Conservation (phyloP, 2,797 vertebrate species). For the Sebastolobus alascanus region DNA sequence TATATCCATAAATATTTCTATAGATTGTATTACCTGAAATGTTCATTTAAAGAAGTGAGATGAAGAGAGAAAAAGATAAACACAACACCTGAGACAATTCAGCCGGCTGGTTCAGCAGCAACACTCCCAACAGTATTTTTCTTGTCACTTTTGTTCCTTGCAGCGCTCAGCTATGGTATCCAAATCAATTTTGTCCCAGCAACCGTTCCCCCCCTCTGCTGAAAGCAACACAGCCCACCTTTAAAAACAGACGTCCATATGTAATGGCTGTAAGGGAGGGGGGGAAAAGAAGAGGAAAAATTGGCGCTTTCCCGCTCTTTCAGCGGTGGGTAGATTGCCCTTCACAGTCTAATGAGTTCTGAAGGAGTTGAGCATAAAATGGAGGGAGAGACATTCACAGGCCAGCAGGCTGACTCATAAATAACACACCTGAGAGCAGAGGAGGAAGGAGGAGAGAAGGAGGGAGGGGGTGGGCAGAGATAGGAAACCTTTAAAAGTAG, state of each 20-base stretch:
- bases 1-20: background rate
- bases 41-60: background rate
- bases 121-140: conserved; percentile 15
- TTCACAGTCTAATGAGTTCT: conserved; percentile 83
- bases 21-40: background rate
- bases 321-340: conserved; percentile 71
- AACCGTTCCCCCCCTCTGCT: conserved; percentile 6
- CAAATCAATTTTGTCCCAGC: conserved; percentile 26
- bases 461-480: conserved; percentile 19
- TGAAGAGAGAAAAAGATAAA: background rate
- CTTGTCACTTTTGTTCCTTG: conserved; percentile 3
- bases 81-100: background rate
- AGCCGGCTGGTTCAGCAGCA: background rate
- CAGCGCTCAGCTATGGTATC: conserved; percentile 12
- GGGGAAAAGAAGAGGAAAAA: conserved; percentile 42
- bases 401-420: conserved; percentile 75
- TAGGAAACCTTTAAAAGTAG: conserved; percentile 58
- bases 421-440: conserved; percentile 78
- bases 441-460: conserved; percentile 4
- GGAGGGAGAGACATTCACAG: conserved; percentile 76
- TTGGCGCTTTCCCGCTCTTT: conserved; percentile 59
- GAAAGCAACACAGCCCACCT: conserved; percentile 28
- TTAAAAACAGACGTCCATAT: conserved; percentile 48
- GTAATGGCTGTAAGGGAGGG: conserved; percentile 45
- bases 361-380: conserved; percentile 78